These are phyloP conservation scores for Pristis pectinata DNA, from an alignment of 2,797 vertebrate genomes.

Conservation along the genomic window DNA sequence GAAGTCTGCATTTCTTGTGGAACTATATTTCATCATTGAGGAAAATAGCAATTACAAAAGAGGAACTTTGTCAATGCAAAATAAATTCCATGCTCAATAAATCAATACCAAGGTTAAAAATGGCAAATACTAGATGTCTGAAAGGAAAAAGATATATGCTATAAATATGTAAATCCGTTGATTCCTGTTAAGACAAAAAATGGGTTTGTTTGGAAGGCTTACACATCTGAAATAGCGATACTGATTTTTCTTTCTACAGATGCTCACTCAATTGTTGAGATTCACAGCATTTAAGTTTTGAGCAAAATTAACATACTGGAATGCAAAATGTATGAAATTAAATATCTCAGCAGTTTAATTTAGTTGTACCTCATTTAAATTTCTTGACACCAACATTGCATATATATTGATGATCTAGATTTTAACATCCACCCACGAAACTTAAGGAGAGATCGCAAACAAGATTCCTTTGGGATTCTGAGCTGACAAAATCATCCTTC, in stretches of 20 bases:
- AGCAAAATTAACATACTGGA: background rate
- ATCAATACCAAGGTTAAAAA: background rate
- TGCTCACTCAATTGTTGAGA: too few relatives aligned
- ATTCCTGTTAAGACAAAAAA: background rate
- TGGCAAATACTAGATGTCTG: background rate
- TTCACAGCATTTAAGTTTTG: background rate
- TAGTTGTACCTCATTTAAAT: too few relatives aligned
- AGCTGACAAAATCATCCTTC: background rate
- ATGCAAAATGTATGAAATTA: too few relatives aligned
- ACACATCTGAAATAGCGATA: background rate
- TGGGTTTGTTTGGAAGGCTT: background rate
- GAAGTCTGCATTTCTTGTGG: background rate
- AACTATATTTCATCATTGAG: background rate
- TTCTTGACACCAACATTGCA: background rate
- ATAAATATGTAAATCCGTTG: background rate
- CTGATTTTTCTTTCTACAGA: background rate
- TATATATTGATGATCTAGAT: background rate
- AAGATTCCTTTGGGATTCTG: background rate
- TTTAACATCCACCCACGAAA: background rate
- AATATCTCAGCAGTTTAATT: too few relatives aligned
- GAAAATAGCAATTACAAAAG: background rate
- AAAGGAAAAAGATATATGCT: background rate
- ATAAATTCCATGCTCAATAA: background rate
- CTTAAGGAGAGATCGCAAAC: background rate
- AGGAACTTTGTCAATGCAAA: background rate